These are phyloP conservation scores for Copidosoma floridanum DNA, from an alignment of 1,140 invertebrate genomes.

Conservation along the genomic window DNA sequence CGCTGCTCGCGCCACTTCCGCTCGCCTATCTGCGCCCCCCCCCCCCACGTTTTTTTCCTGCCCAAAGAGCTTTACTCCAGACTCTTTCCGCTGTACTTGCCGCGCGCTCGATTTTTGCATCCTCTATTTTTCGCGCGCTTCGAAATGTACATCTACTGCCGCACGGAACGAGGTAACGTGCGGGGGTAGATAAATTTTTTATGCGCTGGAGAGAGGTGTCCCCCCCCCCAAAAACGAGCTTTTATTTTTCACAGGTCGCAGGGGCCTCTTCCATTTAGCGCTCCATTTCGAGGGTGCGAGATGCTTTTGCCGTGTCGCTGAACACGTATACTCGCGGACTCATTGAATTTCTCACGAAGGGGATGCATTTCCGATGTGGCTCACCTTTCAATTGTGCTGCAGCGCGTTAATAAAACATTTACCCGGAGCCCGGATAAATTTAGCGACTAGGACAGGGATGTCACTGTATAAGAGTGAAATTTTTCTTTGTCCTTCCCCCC, in stretches of 20 bases:
- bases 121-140: too few species aligned
- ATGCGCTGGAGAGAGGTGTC: neutral
- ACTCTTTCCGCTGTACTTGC: neutral
- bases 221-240: neutral
- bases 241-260: neutral
- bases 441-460: too few species aligned
- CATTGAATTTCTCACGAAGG: too few species aligned
- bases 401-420: too few species aligned
- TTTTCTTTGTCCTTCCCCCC: too few species aligned
- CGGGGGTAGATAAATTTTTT: slow-evolving; percentile 4
- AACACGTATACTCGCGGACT: too few species aligned
- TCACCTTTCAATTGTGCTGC: too few species aligned
- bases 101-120: neutral
- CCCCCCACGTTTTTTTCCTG: neutral
- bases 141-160: too few species aligned
- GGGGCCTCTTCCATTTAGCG: neutral
- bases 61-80: neutral
- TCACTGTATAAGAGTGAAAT: too few species aligned
- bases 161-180: neutral
- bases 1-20: neutral
- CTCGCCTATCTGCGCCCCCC: neutral
- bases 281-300: neutral
- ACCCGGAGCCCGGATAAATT: too few species aligned
- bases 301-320: too few species aligned
- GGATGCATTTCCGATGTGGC: too few species aligned